Conservation (phyloP, 2,113 vertebrate genomes). For the Platycercus adscitus region DNA sequence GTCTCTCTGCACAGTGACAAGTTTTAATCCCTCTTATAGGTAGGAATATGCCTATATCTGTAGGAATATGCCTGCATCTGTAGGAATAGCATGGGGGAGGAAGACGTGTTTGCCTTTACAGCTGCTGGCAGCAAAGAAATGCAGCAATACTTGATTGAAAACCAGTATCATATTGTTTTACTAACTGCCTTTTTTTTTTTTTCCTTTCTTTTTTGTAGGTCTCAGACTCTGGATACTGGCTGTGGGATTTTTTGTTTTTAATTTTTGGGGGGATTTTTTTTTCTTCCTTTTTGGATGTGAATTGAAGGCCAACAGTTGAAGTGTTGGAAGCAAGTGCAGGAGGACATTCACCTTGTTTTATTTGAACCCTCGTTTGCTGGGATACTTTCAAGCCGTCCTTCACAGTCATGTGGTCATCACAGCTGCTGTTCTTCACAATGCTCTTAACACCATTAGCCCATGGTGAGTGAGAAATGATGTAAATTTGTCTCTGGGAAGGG, state of each 20-base stretch:
- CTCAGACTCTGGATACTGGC: slow-evolving; percentile 66
- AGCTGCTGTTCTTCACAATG: slow-evolving; percentile 85
- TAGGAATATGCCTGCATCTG: background rate
- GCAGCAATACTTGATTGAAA: background rate
- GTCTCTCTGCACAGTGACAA: background rate
- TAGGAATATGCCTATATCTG: background rate
- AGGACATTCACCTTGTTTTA: slow-evolving; percentile 67
- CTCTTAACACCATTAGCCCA: slow-evolving; percentile 82
- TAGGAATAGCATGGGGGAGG: background rate
- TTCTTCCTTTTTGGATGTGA: slow-evolving; percentile 30
- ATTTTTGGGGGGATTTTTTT: background rate
- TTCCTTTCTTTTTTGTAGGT: slow-evolving; percentile 69
- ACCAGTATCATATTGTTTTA: background rate
- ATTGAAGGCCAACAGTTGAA: slow-evolving; percentile 41
- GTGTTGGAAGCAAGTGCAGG: slow-evolving; percentile 45
- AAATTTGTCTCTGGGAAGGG: background rate
- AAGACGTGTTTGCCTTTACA: slow-evolving; percentile 1
- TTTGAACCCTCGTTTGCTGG: slow-evolving; percentile 71
- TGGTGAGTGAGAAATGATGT: slow-evolving; percentile 78
- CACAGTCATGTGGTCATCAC: slow-evolving; percentile 91
- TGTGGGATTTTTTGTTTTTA: slow-evolving; percentile 32
- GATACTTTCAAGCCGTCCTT: slow-evolving; percentile 67
- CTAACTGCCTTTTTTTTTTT: slow-evolving; percentile 4
- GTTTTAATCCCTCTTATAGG: background rate
- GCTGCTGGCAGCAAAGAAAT: slow-evolving; percentile 22